Evolutionary conservation across 1,140 invertebrate species (phyloP), one percentile per base, ranked within the genome.

Genomic region (Carcinoscorpius rotundicauda): DNA sequence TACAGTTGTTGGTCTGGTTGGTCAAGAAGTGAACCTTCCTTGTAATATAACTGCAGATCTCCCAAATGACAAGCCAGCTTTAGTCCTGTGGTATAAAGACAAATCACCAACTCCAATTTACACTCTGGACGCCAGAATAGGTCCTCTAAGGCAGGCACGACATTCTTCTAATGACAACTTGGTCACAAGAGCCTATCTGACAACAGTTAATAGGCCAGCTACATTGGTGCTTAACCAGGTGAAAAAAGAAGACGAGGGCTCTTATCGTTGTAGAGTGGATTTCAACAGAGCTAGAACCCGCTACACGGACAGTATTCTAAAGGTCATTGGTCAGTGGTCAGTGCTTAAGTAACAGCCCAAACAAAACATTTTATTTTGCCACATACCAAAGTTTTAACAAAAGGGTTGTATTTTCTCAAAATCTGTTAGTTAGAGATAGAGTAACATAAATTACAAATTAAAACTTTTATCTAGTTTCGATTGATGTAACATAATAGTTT

Each of bases 261-360:
- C 91, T 59, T 95, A 93, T 76, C 81, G 91, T 70, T 94, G 91
- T 77, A 81, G 92, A 53, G 91, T 93, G 4, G 91, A 93, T 75
- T 94, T 93, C 76, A 85, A 85, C 73, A 91, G 91, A 74, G 91
- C 90, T 6, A 89, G 89, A 1, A 93, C 91, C 4, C 83, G 88
- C 71, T 93, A 93, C 77, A 88, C 86, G 74, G 86, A 89, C 78
- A 88, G 93, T 73, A 88, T 90, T 76, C 83, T 94, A 71, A 89
- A 88, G 70, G 89, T 93, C 69, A 91, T 93, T 76, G 89, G 91
- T 94, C 81, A 86, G 85, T 29, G 29, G 29, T 29, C 29, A 29
- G 29, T 29, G 29, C 29, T 29, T 29, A 29, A 29, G 29, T 29
- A 29, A 29, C 29, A 29, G 29, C 29, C 29, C 29, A 2, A 29